These are phyloP conservation scores for Nebria ingens DNA, from an alignment of 1,140 invertebrate genomes.

Conservation along the genomic window DNA sequence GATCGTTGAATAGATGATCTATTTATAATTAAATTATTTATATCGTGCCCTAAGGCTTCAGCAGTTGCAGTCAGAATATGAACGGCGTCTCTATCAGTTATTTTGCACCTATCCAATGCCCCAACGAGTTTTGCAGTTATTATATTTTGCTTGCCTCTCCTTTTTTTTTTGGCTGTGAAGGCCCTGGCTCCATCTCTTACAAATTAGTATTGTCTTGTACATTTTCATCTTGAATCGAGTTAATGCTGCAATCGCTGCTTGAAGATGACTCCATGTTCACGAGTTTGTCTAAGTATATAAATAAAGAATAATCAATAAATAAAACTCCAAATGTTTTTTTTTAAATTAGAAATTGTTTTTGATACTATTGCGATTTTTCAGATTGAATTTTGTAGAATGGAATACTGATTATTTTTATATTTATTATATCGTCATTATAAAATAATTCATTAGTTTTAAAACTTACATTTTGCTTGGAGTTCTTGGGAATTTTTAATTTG, in stretches of 20 bases:
- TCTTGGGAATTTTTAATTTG: neutral
- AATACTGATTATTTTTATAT: too few species aligned
- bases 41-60: slow-evolving; percentile 17
- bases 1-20: slow-evolving; percentile 20
- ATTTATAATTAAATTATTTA: slow-evolving; percentile 18
- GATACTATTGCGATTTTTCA: too few species aligned
- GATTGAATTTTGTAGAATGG: too few species aligned
- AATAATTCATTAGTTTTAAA: too few species aligned
- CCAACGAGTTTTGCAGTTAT: slow-evolving; percentile 14
- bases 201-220: neutral
- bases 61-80: slow-evolving; percentile 17
- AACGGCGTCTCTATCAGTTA: slow-evolving; percentile 21
- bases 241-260: neutral
- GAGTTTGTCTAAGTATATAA: neutral
- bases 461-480: too few species aligned
- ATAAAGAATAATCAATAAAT: too few species aligned
- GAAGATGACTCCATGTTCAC: neutral
- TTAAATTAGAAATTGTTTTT: too few species aligned
- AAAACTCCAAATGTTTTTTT: too few species aligned
- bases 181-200: neutral
- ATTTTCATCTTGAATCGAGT: neutral
- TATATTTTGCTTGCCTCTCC: neutral
- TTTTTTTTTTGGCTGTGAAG: neutral
- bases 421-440: too few species aligned
- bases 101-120: slow-evolving; percentile 18